Conservation (phyloP, 2,797 vertebrate species). For the Moxostoma hubbsi region DNA sequence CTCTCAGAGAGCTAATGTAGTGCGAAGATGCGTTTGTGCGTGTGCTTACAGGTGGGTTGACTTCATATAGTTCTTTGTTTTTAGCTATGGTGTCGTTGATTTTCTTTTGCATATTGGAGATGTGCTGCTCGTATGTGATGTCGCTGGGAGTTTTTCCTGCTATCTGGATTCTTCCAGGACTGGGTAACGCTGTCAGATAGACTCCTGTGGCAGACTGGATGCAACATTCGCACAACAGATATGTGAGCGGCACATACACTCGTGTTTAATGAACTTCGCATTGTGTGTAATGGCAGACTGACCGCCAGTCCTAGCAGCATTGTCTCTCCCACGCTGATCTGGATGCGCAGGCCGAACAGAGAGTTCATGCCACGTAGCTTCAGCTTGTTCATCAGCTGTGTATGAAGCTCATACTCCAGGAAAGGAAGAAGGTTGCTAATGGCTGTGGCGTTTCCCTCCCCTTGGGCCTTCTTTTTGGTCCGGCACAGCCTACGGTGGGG, state of each 20-base stretch:
- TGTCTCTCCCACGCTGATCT: conserved; percentile 96
- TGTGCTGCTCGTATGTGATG: conserved; percentile 90
- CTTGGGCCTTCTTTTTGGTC: conserved; percentile 96
- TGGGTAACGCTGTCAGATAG: conserved; percentile 90
- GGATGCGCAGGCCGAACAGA: conserved; percentile 92
- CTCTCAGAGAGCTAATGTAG: no score
- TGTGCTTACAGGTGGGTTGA: conserved; percentile 89
- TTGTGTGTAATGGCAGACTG: conserved; percentile 66
- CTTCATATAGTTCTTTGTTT: conserved; percentile 95
- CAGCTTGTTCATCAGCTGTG: conserved; percentile 97
- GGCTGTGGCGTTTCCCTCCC: conserved; percentile 92
- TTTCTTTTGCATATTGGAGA: conserved; percentile 94
- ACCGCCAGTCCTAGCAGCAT: conserved; percentile 97
- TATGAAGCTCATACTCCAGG: conserved; percentile 98
- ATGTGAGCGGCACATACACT: conserved; percentile 1
- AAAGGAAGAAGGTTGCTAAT: conserved; percentile 97
- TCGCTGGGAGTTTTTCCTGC: conserved; percentile 94
- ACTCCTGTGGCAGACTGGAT: conserved; percentile 95
- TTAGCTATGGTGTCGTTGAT: conserved; percentile 96
- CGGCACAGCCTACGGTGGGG: conserved; percentile 85
- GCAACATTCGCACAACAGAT: conserved; percentile 29
- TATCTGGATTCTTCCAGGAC: conserved; percentile 94
- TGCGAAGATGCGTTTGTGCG: neutral
- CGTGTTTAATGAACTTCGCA: conserved; percentile 2
- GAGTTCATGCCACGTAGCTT: conserved; percentile 97